Conservation (phyloP, 2,797 vertebrate genomes). For the Capromys pilorides region DNA sequence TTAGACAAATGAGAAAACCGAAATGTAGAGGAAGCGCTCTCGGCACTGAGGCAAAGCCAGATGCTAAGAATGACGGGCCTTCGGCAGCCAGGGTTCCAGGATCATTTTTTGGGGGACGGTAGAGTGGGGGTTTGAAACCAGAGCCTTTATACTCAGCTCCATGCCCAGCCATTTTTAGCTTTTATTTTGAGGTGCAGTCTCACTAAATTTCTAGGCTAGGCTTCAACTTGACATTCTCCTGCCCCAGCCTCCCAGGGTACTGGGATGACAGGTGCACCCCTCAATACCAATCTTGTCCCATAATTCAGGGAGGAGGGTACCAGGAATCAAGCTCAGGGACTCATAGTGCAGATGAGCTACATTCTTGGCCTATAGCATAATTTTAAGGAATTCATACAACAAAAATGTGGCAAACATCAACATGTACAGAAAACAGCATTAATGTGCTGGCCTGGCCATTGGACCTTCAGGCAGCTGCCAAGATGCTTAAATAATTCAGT, state of each 20-base stretch:
- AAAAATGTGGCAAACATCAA: accelerated
- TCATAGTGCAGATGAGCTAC: no score
- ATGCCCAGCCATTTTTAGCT: not conserved
- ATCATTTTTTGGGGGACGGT: not conserved
- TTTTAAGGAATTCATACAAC: not conserved
- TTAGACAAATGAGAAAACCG: not conserved
- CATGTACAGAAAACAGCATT: not conserved
- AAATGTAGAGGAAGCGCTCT: not conserved
- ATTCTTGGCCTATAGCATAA: no score
- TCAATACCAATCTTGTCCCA: not conserved
- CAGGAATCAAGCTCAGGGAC: no score
- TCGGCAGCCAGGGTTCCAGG: not conserved
- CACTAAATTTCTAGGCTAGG: not conserved
- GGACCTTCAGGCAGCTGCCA: not conserved
- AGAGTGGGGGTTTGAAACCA: not conserved
- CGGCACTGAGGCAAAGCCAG: not conserved
- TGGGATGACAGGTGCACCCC: not conserved
- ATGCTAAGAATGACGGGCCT: not conserved
- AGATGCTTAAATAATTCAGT: conserved; percentile 28
- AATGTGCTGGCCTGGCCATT: not conserved
- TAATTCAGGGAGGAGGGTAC: not conserved
- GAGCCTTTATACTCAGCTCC: not conserved
- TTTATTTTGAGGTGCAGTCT: not conserved
- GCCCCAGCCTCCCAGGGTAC: not conserved
- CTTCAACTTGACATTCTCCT: not conserved